These are phyloP conservation scores for Aeoliscus strigatus DNA, from an alignment of 2,797 vertebrate species.

Conservation along the genomic window DNA sequence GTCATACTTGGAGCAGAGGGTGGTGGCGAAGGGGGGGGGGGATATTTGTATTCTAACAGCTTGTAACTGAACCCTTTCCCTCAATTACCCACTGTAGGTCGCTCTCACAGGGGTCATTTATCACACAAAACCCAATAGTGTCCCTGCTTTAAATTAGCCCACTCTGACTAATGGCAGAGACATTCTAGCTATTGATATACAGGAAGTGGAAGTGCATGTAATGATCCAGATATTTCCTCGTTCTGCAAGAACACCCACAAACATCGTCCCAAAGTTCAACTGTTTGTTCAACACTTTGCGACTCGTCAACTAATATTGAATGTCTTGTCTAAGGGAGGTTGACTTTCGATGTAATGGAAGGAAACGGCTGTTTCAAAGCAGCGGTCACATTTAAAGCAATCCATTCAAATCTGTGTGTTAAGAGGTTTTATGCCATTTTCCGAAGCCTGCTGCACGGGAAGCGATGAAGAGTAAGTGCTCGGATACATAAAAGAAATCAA, in stretches of 20 bases:
- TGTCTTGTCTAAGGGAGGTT: constrained; percentile 58
- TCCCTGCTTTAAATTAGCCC: constrained; percentile 58
- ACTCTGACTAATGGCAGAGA: constrained; percentile 52
- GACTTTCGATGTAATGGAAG: constrained; percentile 55
- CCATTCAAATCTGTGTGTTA: constrained; percentile 62
- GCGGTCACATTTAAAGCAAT: constrained; percentile 67
- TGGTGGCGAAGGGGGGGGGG: constrained; percentile 2
- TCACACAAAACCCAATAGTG: constrained; percentile 57
- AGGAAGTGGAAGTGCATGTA: constrained; percentile 38
- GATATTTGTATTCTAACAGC: constrained; percentile 49
- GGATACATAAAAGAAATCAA: constrained; percentile 59
- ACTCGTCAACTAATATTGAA: constrained; percentile 41
- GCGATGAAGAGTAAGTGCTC: constrained; percentile 48
- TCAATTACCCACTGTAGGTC: constrained; percentile 47
- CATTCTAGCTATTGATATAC: constrained; percentile 47
- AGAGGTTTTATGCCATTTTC: constrained; percentile 49
- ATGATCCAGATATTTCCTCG: constrained; percentile 48
- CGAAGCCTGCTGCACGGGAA: constrained; percentile 35
- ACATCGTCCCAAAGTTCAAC: constrained; percentile 33
- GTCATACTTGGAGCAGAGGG: constrained; percentile 9
- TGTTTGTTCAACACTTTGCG: too few relatives aligned
- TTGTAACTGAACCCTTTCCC: constrained; percentile 48
- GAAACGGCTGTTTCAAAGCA: constrained; percentile 52
- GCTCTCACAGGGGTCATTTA: constrained; percentile 52
- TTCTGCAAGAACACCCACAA: constrained; percentile 24